These are phyloP conservation scores for Cheilosia grossa DNA, from an alignment of 2,888 invertebrate genomes.

Conservation along the genomic window DNA sequence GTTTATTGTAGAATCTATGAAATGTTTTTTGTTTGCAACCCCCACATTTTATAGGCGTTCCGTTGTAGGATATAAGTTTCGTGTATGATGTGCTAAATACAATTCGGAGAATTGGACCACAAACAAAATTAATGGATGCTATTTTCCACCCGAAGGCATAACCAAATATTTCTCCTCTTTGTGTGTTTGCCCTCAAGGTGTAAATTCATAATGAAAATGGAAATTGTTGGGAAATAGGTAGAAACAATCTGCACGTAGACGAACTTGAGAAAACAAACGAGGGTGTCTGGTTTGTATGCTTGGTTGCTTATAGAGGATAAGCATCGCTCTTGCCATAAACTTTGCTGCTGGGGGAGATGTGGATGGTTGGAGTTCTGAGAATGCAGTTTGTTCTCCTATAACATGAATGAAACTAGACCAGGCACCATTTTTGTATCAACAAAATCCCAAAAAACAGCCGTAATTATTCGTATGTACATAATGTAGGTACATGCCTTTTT, in stretches of 20 bases:
- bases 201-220: background rate
- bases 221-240: slow-evolving; percentile 5
- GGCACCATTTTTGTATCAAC: background rate
- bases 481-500: too few relatives aligned
- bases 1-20: background rate
- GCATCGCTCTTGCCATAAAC: background rate
- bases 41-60: background rate
- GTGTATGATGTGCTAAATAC: background rate
- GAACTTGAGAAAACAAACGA: slow-evolving; percentile 7
- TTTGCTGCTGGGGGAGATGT: background rate
- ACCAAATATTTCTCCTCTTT: background rate
- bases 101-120: background rate
- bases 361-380: background rate
- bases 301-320: background rate
- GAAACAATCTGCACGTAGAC: slow-evolving; percentile 1
- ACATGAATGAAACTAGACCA: background rate
- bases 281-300: slow-evolving; percentile 6
- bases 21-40: background rate
- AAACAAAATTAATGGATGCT: background rate
- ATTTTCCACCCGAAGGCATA: background rate
- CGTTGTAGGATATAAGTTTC: background rate
- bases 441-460: too few relatives aligned
- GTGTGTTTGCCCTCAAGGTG: background rate
- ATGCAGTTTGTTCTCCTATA: background rate
- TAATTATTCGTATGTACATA: too few relatives aligned